Evolutionary conservation across 2,888 invertebrate species (phyloP), one percentile per base, ranked within the genome.

Genomic region (Trissolcus japonicus): DNA sequence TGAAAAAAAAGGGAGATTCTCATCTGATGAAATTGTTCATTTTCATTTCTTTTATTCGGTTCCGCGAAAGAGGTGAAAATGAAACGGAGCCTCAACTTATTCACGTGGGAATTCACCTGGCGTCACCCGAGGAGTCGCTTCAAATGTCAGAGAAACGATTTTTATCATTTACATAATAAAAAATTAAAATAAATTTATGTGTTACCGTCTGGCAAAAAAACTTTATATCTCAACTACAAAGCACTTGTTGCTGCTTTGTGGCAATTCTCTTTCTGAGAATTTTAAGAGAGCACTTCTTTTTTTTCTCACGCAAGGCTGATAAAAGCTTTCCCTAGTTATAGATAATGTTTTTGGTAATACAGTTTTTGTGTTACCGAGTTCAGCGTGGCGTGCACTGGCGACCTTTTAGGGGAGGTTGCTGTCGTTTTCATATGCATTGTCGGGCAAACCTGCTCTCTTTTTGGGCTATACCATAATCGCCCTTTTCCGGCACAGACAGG

Each of bases 401-500:
- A 69, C 65, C 65, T 60, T 69, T 66, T 50, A 14, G 9, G 46
- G 53, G 66, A 66, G 60, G 69, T 66, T 60, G 65, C 35, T 43
- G 57, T 68, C 48, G 35, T 6, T 54, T 43, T 51, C 41, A 11
- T 41, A 19, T 25, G 35, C 43, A 41, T 35, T 29, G 68, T 43
- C 43, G 61, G 56, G 21, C 29, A 40, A 60, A 68, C 76, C 57
- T 66, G 79, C 80, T 66, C 79, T 77, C 77, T 80, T 79, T 81
- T 80, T 65, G 78, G 78, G 81, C 73, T 60, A 75, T 79, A 61
- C 63, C 65, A 81, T 85, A 84, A 86, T 83, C 79, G 82, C 56
- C 76, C 79, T 80, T 80, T 85, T 86, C 86, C 86, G 83, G 81
- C 78, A 66, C 48, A 60, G 77, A 80, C 85, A 85, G 86, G 84